These are phyloP conservation scores for Petrocephalus sullivani DNA, from an alignment of 2,797 vertebrate genomes.

Conservation along the genomic window DNA sequence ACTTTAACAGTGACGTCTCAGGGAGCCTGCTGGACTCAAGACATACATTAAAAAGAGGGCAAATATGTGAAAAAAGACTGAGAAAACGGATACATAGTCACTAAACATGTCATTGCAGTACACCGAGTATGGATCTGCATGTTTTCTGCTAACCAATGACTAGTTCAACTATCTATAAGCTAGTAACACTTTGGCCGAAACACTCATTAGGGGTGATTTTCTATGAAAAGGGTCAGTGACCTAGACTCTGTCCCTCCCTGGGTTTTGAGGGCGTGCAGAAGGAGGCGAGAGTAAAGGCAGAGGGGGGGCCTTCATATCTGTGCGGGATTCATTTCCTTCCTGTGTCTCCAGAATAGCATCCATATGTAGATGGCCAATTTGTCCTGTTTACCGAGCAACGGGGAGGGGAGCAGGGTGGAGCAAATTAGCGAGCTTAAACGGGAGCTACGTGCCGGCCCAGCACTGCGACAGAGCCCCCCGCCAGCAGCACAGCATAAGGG, in stretches of 20 bases:
- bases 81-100: background rate
- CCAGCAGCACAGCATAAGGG: conserved; percentile 54
- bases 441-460: conserved; percentile 53
- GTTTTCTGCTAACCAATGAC: background rate
- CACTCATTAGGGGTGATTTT: background rate
- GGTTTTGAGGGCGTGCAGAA: background rate
- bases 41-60: background rate
- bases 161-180: background rate
- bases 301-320: conserved; percentile 21
- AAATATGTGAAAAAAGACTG: background rate
- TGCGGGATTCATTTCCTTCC: conserved; percentile 51
- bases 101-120: background rate
- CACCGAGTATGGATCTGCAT: background rate
- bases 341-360: conserved; percentile 56
- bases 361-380: conserved; percentile 64
- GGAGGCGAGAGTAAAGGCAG: background rate
- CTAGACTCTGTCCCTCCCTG: background rate
- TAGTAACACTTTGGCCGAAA: background rate
- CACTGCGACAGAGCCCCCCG: conserved; percentile 49
- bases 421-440: conserved; percentile 17
- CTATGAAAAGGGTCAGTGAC: background rate
- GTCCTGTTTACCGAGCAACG: conserved; percentile 57
- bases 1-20: background rate
- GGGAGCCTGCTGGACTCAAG: background rate
- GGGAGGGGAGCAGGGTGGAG: conserved; percentile 41